phyloP scores from a whole-genome alignment of 2,888 invertebrate genomes.

The Cryptus viduatorius region DNA sequence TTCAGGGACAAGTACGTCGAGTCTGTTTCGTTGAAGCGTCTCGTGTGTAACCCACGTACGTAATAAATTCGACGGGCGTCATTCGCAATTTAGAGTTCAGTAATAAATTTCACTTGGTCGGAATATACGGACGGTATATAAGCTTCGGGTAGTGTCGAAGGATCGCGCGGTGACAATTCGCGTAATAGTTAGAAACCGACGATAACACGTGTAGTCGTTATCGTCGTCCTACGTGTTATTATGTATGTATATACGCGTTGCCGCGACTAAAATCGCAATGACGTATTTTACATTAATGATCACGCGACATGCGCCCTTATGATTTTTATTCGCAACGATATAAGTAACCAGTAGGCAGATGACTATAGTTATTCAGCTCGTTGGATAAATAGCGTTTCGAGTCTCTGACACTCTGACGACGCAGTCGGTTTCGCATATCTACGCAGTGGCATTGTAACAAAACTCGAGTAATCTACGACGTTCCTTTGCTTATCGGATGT shows the following conservation, averaged over 20 bases:
- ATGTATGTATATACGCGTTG: background rate
- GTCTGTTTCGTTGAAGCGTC: background rate
- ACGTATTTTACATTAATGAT: background rate
- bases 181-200: conserved; percentile 11
- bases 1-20: conserved; percentile 4
- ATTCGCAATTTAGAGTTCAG: conserved; percentile 22
- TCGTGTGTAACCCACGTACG: conserved; percentile 20
- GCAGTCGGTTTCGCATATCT: background rate
- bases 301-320: background rate
- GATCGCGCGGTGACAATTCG: background rate
- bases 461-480: background rate
- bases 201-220: conserved; percentile 1
- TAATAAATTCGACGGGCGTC: conserved; percentile 18
- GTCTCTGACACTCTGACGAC: background rate
- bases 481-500: background rate
- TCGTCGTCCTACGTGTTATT: conserved; percentile 9
- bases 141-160: background rate
- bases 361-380: background rate
- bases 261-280: background rate
- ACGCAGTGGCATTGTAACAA: background rate
- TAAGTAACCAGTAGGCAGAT: background rate
- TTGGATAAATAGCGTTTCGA: conserved; percentile 1
- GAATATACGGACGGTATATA: background rate
- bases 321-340: too few species aligned
- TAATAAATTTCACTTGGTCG: conserved; percentile 48